phyloP scores from a whole-genome alignment of 2,888 invertebrate genomes.

The Eristalis tenax region DNA sequence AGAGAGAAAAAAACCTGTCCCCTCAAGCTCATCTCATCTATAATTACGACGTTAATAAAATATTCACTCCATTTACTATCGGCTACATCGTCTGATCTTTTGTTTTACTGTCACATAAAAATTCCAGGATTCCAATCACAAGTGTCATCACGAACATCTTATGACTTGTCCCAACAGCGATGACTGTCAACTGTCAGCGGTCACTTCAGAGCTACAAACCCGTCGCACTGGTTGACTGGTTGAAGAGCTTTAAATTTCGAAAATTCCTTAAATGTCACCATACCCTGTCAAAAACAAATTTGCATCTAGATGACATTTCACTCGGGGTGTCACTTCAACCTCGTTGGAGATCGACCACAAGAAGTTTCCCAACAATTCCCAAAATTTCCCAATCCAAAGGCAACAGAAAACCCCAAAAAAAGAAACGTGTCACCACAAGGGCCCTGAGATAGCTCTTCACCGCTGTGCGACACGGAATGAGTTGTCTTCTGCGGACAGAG shows the following conservation, averaged over 20 bases:
- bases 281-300: background rate
- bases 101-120: background rate
- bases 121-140: conserved; percentile 3
- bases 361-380: background rate
- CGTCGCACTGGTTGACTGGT: background rate
- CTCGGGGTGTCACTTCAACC: background rate
- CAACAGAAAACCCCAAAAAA: background rate
- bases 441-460: background rate
- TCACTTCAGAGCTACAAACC: background rate
- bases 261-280: background rate
- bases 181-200: background rate
- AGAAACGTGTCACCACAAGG: background rate
- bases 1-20: background rate
- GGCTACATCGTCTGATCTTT: background rate
- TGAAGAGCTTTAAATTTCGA: background rate
- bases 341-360: background rate
- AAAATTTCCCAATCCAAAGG: background rate
- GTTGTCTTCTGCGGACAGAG: background rate
- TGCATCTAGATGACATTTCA: background rate
- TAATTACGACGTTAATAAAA: background rate
- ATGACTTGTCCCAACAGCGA: background rate
- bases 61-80: background rate
- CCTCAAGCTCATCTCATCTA: background rate
- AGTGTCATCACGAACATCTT: background rate
- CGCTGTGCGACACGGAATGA: background rate